These are phyloP conservation scores for Leucoraja erinaceus DNA, from an alignment of 2,113 vertebrate genomes.

Conservation along the genomic window DNA sequence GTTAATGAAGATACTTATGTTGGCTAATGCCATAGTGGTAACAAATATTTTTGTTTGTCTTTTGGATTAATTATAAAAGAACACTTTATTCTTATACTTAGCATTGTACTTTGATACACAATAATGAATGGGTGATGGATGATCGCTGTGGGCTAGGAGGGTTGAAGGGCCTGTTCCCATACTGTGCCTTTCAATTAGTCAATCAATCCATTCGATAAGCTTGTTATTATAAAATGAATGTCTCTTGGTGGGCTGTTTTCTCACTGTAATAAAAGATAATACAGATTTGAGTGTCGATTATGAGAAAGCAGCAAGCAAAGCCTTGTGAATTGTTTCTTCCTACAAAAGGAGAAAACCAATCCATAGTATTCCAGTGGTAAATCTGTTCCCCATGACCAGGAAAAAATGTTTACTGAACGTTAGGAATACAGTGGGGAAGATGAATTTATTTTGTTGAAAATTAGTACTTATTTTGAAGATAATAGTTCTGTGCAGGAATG, in stretches of 20 bases:
- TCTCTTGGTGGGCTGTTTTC: background rate
- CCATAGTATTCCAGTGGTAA: background rate
- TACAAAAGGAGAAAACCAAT: background rate
- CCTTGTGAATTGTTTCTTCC: background rate
- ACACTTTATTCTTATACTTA: no score
- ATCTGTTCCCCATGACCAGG: background rate
- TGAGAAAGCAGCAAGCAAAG: background rate
- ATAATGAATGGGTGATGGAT: no score
- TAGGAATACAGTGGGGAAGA: background rate
- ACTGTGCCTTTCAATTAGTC: no score
- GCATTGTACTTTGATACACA: no score
- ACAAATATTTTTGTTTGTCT: background rate
- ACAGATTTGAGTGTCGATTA: background rate
- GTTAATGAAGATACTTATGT: background rate
- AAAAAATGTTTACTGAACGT: background rate
- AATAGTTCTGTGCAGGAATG: background rate
- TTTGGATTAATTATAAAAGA: background rate
- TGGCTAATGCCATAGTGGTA: background rate
- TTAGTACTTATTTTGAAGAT: background rate
- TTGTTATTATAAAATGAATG: background rate
- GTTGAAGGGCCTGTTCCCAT: no score
- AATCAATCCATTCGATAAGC: no score
- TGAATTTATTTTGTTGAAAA: background rate
- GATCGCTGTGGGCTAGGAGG: no score
- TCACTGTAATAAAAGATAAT: background rate